Percentiles rank a stretch among this genome's conserved stretches.
phyloP scores from a whole-genome alignment of 2,797 vertebrate species.

The Parotocinclus haroldoi region DNA sequence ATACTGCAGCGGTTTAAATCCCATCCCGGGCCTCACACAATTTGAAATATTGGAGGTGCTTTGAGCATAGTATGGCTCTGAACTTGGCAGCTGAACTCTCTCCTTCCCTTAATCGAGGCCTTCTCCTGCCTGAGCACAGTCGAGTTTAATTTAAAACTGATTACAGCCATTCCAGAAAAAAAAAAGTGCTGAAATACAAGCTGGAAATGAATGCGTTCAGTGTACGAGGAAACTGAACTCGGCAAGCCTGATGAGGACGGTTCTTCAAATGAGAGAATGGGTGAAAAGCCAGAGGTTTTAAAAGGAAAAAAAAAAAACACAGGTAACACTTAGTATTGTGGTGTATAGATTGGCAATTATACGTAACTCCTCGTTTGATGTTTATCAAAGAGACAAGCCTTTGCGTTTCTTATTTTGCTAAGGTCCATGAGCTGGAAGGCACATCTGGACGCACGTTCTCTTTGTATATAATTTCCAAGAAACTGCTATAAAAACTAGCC shows the following conservation, averaged over 20 bases:
- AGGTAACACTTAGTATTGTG: slow-evolving; percentile 1
- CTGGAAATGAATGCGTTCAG: slow-evolving; percentile 18
- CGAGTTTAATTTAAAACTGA: slow-evolving; percentile 46
- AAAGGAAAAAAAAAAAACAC: slow-evolving; percentile 7
- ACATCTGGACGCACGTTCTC: slow-evolving; percentile 40
- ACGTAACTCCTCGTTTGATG: slow-evolving; percentile 13
- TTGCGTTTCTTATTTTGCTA: slow-evolving; percentile 42
- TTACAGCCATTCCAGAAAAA: slow-evolving; percentile 39
- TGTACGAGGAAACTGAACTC: slow-evolving; percentile 34
- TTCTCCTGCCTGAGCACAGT: slow-evolving; percentile 29
- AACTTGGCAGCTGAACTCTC: slow-evolving; percentile 35
- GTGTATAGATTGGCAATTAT: slow-evolving; percentile 20
- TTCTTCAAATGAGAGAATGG: neutral
- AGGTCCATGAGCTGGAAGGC: slow-evolving; percentile 40
- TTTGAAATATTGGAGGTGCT: slow-evolving; percentile 35
- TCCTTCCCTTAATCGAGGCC: slow-evolving; percentile 26
- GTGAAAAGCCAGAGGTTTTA: slow-evolving; percentile 11
- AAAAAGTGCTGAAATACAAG: slow-evolving; percentile 36
- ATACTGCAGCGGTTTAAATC: slow-evolving; percentile 34
- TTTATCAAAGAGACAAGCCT: slow-evolving; percentile 10
- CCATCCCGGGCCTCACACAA: slow-evolving; percentile 45
- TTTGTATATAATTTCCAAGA: slow-evolving; percentile 24
- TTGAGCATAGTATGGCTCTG: slow-evolving; percentile 23
- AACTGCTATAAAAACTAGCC: slow-evolving; percentile 14
- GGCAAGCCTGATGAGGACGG: slow-evolving; percentile 31